phyloP scores from a whole-genome alignment of 2,113 vertebrate genomes.

The Abramis brama region DNA sequence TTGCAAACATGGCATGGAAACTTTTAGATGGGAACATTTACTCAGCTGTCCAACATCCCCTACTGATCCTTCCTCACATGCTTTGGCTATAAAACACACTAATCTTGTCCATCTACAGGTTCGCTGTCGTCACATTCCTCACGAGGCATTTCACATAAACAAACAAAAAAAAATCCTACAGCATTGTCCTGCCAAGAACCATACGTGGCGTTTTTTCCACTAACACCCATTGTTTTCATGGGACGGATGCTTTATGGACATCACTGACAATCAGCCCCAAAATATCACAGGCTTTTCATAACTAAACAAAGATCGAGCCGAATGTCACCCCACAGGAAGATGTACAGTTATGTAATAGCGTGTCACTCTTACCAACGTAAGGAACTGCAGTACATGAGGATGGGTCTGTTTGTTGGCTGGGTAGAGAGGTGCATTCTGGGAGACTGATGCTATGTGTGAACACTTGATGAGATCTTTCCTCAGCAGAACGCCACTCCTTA shows the following conservation, averaged over 20 bases:
- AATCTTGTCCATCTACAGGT: conserved; percentile 9
- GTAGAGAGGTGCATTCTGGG: conserved; percentile 85
- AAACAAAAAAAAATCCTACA: background rate
- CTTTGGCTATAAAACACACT: conserved; percentile 27
- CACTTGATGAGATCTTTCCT: conserved; percentile 77
- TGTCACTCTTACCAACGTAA: conserved; percentile 83
- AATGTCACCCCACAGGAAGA: background rate
- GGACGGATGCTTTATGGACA: background rate
- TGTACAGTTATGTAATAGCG: background rate
- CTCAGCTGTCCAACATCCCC: conserved; percentile 34
- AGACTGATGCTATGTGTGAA: conserved; percentile 74
- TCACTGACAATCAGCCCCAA: conserved; percentile 8
- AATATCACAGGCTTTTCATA: background rate
- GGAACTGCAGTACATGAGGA: conserved; percentile 82
- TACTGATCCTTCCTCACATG: conserved; percentile 16
- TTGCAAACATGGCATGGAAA: conserved; percentile 18
- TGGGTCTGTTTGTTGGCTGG: conserved; percentile 82
- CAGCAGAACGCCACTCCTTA: conserved; percentile 85
- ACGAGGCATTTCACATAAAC: conserved; percentile 8
- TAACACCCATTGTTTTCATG: conserved; percentile 13
- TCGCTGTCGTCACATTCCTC: conserved; percentile 14
- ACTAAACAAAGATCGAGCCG: background rate
- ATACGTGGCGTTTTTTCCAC: background rate
- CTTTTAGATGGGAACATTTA: conserved; percentile 36
- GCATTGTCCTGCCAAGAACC: conserved; percentile 18